phyloP scores from a whole-genome alignment of 1,140 invertebrate genomes.

The Caligus rogercresseyi region DNA sequence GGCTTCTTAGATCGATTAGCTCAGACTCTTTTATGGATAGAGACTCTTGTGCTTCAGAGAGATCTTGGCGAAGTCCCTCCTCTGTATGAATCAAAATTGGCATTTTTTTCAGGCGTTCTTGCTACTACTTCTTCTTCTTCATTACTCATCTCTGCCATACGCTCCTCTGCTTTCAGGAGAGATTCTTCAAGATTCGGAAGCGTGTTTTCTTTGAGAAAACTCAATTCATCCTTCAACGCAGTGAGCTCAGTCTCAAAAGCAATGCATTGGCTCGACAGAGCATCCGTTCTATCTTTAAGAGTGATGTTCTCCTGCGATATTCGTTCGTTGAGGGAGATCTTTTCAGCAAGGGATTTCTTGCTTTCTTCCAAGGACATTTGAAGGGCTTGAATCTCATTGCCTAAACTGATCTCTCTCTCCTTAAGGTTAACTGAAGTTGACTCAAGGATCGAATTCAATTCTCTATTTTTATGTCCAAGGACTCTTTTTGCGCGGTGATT shows the following conservation, averaged over 20 bases:
- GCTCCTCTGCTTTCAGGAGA: background rate
- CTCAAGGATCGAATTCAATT: too few relatives aligned
- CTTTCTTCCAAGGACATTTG: background rate
- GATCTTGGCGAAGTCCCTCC: too few relatives aligned
- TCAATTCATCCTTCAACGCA: background rate
- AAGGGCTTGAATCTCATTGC: background rate
- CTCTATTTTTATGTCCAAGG: too few relatives aligned
- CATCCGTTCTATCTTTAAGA: background rate
- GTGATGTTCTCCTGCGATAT: background rate
- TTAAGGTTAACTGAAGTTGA: background rate
- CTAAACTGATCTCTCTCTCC: background rate
- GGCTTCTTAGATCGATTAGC: background rate
- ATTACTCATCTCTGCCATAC: background rate
- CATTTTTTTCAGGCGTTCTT: too few relatives aligned
- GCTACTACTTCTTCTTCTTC: too few relatives aligned
- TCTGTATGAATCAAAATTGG: too few relatives aligned
- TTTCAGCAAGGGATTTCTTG: background rate
- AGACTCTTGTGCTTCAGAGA: too few relatives aligned
- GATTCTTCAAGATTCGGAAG: background rate
- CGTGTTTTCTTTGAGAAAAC: background rate
- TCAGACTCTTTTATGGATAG: background rate
- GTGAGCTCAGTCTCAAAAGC: background rate
- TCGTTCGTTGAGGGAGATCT: background rate
- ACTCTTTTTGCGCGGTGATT: too few relatives aligned
- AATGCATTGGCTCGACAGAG: background rate